Evolutionary conservation across 2,113 vertebrate species (phyloP).

Genomic region (Menidia beryllina): DNA sequence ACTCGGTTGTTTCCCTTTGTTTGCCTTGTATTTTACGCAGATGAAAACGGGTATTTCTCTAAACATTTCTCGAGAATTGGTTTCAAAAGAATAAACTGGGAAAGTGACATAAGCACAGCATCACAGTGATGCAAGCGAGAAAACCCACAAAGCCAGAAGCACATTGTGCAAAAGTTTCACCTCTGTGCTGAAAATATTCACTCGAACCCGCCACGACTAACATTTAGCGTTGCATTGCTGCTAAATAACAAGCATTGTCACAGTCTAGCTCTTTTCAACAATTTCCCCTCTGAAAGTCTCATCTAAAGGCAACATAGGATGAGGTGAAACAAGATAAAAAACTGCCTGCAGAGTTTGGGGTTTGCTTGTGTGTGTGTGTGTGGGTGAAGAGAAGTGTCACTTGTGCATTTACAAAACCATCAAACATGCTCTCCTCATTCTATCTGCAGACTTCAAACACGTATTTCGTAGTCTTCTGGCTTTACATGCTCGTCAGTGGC

Average conservation of each 20-base stretch:
- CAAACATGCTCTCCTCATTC: constrained; percentile 34
- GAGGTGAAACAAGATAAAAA: constrained; percentile 13
- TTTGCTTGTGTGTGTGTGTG: constrained; percentile 48
- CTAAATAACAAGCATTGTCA: background rate
- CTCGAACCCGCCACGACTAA: background rate
- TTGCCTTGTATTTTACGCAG: background rate
- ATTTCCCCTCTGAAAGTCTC: background rate
- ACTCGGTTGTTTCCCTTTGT: too few species aligned
- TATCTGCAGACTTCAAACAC: constrained; percentile 41
- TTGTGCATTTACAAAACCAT: constrained; percentile 48
- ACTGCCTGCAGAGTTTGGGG: background rate
- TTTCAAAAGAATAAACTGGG: constrained; percentile 14
- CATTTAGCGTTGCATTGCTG: background rate
- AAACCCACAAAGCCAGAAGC: constrained; percentile 22
- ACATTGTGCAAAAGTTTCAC: constrained; percentile 9
- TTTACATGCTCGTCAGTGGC: background rate
- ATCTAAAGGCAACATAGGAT: background rate
- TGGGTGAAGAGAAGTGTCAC: constrained; percentile 31
- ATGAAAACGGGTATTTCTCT: background rate
- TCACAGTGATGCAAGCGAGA: constrained; percentile 23
- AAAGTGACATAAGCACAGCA: constrained; percentile 15
- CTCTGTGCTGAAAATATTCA: constrained; percentile 3
- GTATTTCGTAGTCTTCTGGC: constrained; percentile 20
- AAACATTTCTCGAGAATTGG: constrained; percentile 21
- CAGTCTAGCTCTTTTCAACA: background rate